Evolutionary conservation across 2,888 invertebrate genomes (phyloP), one percentile per base, ranked within the genome.

Genomic region (Andrena marginata): DNA sequence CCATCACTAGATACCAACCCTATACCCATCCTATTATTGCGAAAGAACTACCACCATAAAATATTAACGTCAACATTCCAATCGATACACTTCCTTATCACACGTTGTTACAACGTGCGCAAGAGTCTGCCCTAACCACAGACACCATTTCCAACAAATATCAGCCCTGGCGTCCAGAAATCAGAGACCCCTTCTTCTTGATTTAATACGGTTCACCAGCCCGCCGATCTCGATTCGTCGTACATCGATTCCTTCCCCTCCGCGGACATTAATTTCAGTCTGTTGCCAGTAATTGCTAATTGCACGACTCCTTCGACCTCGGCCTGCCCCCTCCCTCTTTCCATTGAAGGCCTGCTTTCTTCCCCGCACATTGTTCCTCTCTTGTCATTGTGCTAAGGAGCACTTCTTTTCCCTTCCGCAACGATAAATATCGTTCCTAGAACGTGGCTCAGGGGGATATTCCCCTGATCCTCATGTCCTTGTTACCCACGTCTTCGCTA

Each of bases 201-300:
- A 65, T 77, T 69, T 68, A 59, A 70, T 67, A 51, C 16, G 49
- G 29, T 16, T 1, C 16, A 54, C 31, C 49, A 29, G 26, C 68
- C 70, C 26, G 23, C 26, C 33, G 71, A 67, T 67, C 73, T 33
- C 51, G 64, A 64, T 74, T 68, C 67, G 42, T 56, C 29, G 56
- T 64, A 29, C 60, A 71, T 49, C 69, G 76, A 65, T 76, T 84
- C 72, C 59, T 76, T 70, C 64, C 23, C 62, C 64, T 70, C 13
- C 71, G 56, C 82, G 63, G 75, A 76, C 64, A 54, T 42, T 79
- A 84, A 85, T 85, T 82, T 69, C 84, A 64, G 74, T 20, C 65
- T 68, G 68, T 26, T 69, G 26, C 33, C 73, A 56, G 72, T 85
- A 85, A 85, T 85, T 85, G 72, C 85, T 85, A 82, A 85, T 85